These are phyloP conservation scores for Neogale vison DNA, from an alignment of 2,113 vertebrate genomes.

Conservation along the genomic window DNA sequence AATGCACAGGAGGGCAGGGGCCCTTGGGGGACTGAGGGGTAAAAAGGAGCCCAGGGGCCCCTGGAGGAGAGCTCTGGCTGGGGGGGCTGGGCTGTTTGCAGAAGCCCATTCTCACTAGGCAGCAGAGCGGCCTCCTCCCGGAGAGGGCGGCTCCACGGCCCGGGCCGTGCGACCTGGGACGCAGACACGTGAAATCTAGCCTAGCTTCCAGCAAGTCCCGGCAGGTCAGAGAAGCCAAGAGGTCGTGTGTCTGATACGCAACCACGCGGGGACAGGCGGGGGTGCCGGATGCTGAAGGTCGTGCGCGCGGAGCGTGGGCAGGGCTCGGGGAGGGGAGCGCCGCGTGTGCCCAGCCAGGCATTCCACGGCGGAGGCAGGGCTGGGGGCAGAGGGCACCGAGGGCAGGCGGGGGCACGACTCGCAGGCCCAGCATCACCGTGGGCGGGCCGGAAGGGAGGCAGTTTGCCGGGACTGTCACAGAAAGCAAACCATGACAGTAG, in stretches of 20 bases:
- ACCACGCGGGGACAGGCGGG: accelerated
- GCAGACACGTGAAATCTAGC: accelerated
- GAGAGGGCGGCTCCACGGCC: accelerated
- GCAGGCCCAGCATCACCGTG: neutral
- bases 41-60: neutral
- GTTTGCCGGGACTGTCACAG: no score
- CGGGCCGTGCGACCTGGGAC: accelerated
- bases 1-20: neutral
- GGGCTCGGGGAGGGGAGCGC: accelerated
- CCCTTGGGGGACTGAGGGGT: neutral
- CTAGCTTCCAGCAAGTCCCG: neutral
- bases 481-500: neutral
- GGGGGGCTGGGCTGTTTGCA: accelerated
- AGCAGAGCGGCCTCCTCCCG: accelerated
- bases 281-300: accelerated
- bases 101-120: accelerated
- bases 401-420: neutral
- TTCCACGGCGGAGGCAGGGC: no score
- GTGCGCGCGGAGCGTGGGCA: accelerated
- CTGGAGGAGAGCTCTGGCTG: no score
- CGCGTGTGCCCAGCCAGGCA: accelerated
- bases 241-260: accelerated
- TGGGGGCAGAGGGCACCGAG: neutral
- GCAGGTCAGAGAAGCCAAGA: accelerated
- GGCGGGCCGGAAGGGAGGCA: no score